phyloP scores from a whole-genome alignment of 2,797 vertebrate genomes.

The Darevskia mixta region DNA sequence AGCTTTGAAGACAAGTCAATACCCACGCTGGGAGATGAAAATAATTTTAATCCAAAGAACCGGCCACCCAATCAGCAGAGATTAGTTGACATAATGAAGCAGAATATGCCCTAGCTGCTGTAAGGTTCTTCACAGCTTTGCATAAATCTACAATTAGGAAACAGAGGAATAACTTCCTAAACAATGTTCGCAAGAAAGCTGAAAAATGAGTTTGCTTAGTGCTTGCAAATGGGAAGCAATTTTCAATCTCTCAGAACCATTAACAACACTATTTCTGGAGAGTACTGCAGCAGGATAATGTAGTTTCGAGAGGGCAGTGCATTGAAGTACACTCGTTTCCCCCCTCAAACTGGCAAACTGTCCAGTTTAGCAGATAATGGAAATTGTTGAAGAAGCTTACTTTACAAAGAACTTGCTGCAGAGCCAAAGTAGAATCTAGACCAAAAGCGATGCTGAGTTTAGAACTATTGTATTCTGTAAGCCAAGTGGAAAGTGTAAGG shows the following conservation, averaged over 20 bases:
- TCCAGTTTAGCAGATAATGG: background rate
- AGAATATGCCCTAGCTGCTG: background rate
- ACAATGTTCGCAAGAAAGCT: background rate
- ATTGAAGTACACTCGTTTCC: background rate
- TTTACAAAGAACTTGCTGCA: background rate
- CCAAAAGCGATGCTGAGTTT: background rate
- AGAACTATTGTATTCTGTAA: background rate
- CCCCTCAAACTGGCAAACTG: background rate
- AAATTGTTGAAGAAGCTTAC: background rate
- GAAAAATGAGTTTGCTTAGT: background rate
- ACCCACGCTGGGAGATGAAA: background rate
- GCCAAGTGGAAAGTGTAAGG: background rate
- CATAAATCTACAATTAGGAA: background rate
- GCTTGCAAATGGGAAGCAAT: background rate
- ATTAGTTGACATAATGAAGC: background rate
- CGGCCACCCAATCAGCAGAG: background rate
- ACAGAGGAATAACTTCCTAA: background rate
- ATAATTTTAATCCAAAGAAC: conserved; percentile 5
- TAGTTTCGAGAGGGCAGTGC: background rate
- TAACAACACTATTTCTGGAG: background rate
- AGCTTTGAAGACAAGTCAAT: conserved; percentile 28
- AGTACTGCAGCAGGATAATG: background rate
- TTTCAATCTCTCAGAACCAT: background rate
- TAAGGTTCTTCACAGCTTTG: background rate
- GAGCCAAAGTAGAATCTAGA: background rate